Conservation (phyloP, 2,113 vertebrate genomes). For the Bufo gargarizans region DNA sequence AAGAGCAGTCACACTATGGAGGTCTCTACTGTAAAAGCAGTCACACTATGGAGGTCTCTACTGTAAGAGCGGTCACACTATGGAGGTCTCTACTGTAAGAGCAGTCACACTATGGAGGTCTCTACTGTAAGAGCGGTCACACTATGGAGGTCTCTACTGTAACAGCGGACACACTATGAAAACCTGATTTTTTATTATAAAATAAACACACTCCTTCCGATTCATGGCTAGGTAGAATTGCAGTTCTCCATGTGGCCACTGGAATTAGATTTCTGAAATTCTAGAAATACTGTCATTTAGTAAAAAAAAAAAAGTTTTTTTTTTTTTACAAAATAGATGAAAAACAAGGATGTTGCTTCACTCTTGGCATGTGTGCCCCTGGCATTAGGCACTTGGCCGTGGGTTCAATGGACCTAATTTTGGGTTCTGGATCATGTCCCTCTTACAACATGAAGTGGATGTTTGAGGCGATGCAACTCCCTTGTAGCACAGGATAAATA, state of each 20-base stretch:
- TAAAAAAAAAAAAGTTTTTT: too few species aligned
- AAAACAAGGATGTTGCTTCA: constrained; percentile 32
- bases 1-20: neutral
- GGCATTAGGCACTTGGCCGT: constrained; percentile 6
- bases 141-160: neutral
- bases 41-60: neutral
- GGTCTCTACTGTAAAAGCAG: neutral
- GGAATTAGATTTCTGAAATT: too few species aligned
- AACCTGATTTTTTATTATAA: neutral
- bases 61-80: neutral
- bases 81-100: neutral
- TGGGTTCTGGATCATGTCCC: constrained; percentile 11
- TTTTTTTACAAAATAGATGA: neutral
- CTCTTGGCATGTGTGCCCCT: neutral
- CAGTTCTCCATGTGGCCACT: too few species aligned
- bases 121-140: neutral
- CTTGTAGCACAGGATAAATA: neutral
- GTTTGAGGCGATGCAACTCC: constrained; percentile 2
- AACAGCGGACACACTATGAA: neutral
- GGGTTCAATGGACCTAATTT: neutral
- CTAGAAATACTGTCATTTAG: too few species aligned
- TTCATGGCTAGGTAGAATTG: too few species aligned
- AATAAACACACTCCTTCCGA: neutral
- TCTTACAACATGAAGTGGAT: neutral
- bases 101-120: neutral